Conservation (phyloP, 2,113 vertebrate species). For the Syngnathus typhle region DNA sequence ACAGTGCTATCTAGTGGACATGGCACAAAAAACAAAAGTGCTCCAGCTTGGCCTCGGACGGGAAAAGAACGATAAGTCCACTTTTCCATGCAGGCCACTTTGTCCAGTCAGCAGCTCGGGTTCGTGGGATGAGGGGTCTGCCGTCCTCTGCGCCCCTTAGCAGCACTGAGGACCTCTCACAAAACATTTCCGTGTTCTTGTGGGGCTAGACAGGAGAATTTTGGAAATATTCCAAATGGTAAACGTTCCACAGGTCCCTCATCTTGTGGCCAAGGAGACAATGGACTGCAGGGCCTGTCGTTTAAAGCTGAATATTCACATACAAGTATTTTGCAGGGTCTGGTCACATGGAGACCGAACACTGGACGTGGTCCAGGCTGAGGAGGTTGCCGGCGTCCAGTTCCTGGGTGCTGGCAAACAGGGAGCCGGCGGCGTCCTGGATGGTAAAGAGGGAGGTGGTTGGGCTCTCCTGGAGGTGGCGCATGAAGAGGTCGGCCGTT, state of each 20-base stretch:
- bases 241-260: background rate
- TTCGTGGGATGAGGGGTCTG: conserved; percentile 6
- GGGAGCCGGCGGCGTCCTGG: background rate
- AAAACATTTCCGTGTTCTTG: background rate
- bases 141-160: conserved; percentile 9
- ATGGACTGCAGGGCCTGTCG: background rate
- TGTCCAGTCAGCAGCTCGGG: conserved; percentile 34
- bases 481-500: conserved; percentile 80
- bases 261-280: too few species aligned
- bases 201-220: background rate
- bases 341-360: conserved; percentile 7
- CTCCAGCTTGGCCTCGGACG: conserved; percentile 39
- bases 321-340: background rate
- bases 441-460: conserved; percentile 28
- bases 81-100: conserved; percentile 3
- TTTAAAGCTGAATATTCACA: too few species aligned
- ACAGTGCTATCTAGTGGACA: background rate
- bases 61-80: conserved; percentile 7
- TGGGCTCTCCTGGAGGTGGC: conserved; percentile 53
- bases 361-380: conserved; percentile 40
- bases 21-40: conserved; percentile 23
- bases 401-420: background rate
- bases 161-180: conserved; percentile 22
- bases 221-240: background rate
- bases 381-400: conserved; percentile 16